Percentiles rank a stretch among this genome's conserved stretches.
These are phyloP conservation scores for Acridotheres tristis DNA, from an alignment of 2,797 vertebrate genomes.

Conservation along the genomic window DNA sequence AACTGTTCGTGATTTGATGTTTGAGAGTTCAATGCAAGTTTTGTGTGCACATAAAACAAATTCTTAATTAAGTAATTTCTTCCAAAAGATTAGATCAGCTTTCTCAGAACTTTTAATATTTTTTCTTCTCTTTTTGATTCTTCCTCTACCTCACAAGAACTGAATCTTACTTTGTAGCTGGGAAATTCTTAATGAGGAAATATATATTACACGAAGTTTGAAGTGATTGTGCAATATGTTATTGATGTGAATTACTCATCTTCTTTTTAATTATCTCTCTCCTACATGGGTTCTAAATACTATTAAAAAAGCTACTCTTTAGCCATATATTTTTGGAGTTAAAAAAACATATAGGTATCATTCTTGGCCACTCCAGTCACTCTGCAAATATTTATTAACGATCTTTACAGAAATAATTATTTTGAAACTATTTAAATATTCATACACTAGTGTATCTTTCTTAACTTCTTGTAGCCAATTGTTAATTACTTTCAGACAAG, in stretches of 20 bases:
- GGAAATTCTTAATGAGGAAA: not conserved
- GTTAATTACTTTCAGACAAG: not conserved
- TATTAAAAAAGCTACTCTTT: not conserved
- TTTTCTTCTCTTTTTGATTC: not conserved
- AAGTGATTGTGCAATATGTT: not conserved
- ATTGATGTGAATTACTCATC: not conserved
- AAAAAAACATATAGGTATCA: not conserved
- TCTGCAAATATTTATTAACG: not conserved
- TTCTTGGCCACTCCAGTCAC: not conserved
- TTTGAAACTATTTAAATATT: not conserved
- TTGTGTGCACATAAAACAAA: not conserved
- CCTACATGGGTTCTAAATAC: not conserved
- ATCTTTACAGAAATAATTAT: not conserved
- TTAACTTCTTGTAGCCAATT: not conserved
- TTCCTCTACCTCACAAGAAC: not conserved
- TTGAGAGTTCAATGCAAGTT: not conserved
- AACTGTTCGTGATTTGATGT: not conserved
- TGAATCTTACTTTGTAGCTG: not conserved
- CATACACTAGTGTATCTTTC: not conserved
- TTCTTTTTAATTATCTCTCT: not conserved
- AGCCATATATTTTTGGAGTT: not conserved
- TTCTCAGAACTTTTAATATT: not conserved
- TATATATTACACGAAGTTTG: not conserved
- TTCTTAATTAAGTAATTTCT: not conserved
- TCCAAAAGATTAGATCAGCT: not conserved